Evolutionary conservation across 2,888 invertebrate species (phyloP), one percentile per base, ranked within the genome.

Genomic region (Lithophane semibrunnea): DNA sequence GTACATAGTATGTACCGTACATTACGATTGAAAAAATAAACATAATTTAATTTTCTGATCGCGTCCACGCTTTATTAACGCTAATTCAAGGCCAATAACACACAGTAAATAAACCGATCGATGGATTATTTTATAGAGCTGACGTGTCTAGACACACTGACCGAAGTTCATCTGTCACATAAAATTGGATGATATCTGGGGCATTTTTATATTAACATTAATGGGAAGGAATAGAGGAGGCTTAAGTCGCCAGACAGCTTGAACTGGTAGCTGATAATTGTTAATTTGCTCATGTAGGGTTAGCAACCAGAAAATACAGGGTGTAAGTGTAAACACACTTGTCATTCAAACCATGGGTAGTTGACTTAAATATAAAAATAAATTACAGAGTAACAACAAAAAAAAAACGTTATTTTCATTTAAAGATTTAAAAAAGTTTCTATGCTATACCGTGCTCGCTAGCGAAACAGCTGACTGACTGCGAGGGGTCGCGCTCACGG

Each of bases 11-110:
- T 10, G 21, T 47, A n/a, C 18, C 37, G 21, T 54, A 76, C 18
- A 64, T 52, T 12, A 69, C n/a, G 73, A 24, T 69, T 47, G 29
- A 65, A 80, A 69, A 54, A 77, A 60, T 78, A 83, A 61, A 66
- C 44, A 29, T 71, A 73, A 73, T 80, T 80, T 24, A 64, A 84
- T 64, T 84, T 81, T 84, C 67, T 52, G 80, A 81, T 80, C 67
- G 73, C 76, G 67, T 84, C 24, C 68, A 72, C 69, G 64, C 63
- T 66, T 42, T 74, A 80, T 68, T 71, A 80, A 65, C 65, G 64
- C 21, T 77, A 83, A 83, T 81, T 83, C 84, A 88, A 86, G 88
- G 86, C 44, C 73, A 73, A 44, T 64, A 70, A 70, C 71, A 74
- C 56, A 79, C 24, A 63, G 47, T 60, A 78, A 70, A 77, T 72